phyloP scores from a whole-genome alignment of 2,888 invertebrate species.

The Gordius sp. region DNA sequence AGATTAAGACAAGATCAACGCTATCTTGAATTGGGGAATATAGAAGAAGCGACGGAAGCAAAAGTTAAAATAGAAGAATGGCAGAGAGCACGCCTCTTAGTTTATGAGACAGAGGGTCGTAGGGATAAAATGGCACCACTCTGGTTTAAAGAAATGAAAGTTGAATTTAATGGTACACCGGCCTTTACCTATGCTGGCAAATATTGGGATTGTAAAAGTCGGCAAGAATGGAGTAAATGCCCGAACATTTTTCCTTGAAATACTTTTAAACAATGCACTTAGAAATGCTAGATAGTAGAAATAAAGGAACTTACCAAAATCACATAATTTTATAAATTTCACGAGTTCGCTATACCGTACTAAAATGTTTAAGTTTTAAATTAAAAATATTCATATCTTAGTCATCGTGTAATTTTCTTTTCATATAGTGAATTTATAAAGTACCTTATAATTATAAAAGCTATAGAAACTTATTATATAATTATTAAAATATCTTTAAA shows the following conservation, averaged over 20 bases:
- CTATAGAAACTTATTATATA: too few species aligned
- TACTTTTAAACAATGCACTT: too few species aligned
- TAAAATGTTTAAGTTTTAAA: too few species aligned
- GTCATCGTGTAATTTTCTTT: too few species aligned
- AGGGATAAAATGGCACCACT: slow-evolving; percentile 33
- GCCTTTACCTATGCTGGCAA: slow-evolving; percentile 52
- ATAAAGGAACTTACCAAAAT: too few species aligned
- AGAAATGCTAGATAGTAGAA: too few species aligned
- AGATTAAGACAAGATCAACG: slow-evolving; percentile 70
- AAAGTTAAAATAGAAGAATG: neutral
- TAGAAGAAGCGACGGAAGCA: slow-evolving; percentile 39
- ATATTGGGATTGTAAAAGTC: slow-evolving; percentile 73
- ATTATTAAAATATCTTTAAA: too few species aligned
- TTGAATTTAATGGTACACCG: slow-evolving; percentile 37
- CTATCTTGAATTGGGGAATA: slow-evolving; percentile 66
- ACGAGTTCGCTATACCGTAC: too few species aligned
- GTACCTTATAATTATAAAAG: too few species aligned
- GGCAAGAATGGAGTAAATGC: slow-evolving; percentile 60
- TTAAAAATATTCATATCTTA: too few species aligned
- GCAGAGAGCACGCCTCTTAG: neutral
- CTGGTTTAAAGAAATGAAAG: slow-evolving; percentile 65
- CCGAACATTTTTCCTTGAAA: slow-evolving; percentile 59
- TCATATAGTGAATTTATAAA: too few species aligned
- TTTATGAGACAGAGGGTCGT: neutral
- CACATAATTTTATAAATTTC: too few species aligned